Evolutionary conservation across 2,888 invertebrate species (phyloP).

Genomic region (Cynaeus angustus): DNA sequence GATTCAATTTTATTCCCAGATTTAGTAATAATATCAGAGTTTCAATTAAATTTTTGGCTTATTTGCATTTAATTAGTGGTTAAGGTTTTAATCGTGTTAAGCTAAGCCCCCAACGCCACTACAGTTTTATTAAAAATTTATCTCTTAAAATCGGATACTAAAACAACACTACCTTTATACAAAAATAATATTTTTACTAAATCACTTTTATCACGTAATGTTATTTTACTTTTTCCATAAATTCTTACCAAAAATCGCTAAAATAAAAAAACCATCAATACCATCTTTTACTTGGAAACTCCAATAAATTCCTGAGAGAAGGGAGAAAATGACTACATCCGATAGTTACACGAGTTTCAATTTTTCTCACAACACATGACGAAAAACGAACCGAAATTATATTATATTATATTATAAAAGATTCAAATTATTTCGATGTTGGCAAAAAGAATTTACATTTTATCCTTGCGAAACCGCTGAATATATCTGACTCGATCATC

Average conservation of each 20-base stretch:
- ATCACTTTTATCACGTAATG: slow-evolving; percentile 8
- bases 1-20: slow-evolving; percentile 46
- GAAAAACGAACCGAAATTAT: background rate
- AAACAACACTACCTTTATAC: slow-evolving; percentile 19
- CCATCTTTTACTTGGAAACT: slow-evolving; percentile 26
- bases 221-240: slow-evolving; percentile 10
- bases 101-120: slow-evolving; percentile 28
- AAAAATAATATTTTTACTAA: slow-evolving; percentile 34
- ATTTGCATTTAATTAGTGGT: slow-evolving; percentile 47
- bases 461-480: slow-evolving; percentile 4
- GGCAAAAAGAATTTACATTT: slow-evolving; percentile 21
- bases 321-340: slow-evolving; percentile 7
- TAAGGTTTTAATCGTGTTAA: slow-evolving; percentile 40
- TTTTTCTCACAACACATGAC: too few relatives aligned
- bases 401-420: background rate
- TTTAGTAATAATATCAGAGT: slow-evolving; percentile 46
- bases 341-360: slow-evolving; percentile 15
- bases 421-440: slow-evolving; percentile 6
- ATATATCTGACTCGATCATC: slow-evolving; percentile 25
- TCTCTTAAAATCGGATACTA: slow-evolving; percentile 24
- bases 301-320: slow-evolving; percentile 11
- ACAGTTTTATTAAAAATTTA: slow-evolving; percentile 39
- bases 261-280: slow-evolving; percentile 6
- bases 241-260: slow-evolving; percentile 12
- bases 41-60: slow-evolving; percentile 50